These are phyloP conservation scores for Palythoa grandiflora DNA, from an alignment of 92 coral and sea anemone species.

Conservation along the genomic window DNA sequence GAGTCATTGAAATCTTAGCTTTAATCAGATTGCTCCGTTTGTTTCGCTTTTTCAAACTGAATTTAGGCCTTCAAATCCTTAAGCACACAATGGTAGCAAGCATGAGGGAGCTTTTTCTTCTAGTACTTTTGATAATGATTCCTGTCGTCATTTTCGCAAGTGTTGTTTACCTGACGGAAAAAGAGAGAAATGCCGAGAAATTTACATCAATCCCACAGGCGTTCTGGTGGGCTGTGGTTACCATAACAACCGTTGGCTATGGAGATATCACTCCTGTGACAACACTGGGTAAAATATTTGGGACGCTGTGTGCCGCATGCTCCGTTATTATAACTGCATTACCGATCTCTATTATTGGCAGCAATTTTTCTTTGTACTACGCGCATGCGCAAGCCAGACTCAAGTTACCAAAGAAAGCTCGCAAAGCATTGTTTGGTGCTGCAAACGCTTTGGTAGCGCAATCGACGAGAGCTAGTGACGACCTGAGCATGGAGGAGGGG, in stretches of 20 bases:
- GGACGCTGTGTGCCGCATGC: slow-evolving; percentile 85
- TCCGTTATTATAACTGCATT: slow-evolving; percentile 95
- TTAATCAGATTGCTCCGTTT: slow-evolving; percentile 84
- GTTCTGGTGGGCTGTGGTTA: slow-evolving; percentile 98
- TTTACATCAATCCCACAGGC: slow-evolving; percentile 91
- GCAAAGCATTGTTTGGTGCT: slow-evolving; percentile 81
- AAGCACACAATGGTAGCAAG: slow-evolving; percentile 98
- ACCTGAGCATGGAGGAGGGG: slow-evolving; percentile 62
- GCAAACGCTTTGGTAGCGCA: slow-evolving; percentile 79
- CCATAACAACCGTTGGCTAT: slow-evolving; percentile 97
- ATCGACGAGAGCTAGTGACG: slow-evolving; percentile 83
- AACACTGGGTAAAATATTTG: slow-evolving; percentile 81
- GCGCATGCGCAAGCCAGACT: slow-evolving; percentile 98
- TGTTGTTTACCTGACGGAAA: slow-evolving; percentile 82
- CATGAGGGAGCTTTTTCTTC: slow-evolving; percentile 84
- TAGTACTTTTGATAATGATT: slow-evolving; percentile 77
- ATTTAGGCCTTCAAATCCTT: slow-evolving; percentile 95
- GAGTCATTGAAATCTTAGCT: slow-evolving; percentile 75
- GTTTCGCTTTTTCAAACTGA: slow-evolving; percentile 91
- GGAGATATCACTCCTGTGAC: slow-evolving; percentile 88
- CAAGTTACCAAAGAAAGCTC: slow-evolving; percentile 96
- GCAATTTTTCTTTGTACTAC: slow-evolving; percentile 95
- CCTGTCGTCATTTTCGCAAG: slow-evolving; percentile 96
- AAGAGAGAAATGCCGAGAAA: not conserved
- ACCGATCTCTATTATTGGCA: slow-evolving; percentile 97